Conservation (phyloP, 1,140 invertebrate genomes). For the Orussus abietinus region DNA sequence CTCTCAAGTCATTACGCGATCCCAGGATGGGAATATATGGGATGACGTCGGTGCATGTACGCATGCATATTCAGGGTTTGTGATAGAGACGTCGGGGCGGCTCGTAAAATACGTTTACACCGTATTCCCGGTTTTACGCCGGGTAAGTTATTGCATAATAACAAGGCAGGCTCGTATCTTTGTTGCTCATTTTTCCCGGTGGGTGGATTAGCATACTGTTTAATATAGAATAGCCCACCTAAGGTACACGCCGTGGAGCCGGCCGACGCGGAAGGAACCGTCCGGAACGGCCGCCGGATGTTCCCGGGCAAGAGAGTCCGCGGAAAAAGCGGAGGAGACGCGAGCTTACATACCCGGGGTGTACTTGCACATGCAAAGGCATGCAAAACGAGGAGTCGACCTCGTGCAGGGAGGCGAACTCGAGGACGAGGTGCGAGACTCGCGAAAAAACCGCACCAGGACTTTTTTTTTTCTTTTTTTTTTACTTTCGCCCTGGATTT, state of each 20-base stretch:
- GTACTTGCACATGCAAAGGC: constrained; percentile 27
- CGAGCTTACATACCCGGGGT: no score
- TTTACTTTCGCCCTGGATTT: no score
- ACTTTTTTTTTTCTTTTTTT: no score
- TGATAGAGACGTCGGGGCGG: constrained; percentile 46
- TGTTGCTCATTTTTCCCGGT: constrained; percentile 43
- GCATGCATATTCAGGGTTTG: constrained; percentile 34
- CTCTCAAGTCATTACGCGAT: constrained; percentile 32
- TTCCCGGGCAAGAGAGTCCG: not conserved
- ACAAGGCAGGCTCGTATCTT: constrained; percentile 42
- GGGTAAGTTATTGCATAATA: constrained; percentile 53
- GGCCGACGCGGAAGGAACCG: not conserved
- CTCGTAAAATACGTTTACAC: constrained; percentile 44
- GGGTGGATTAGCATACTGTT: constrained; percentile 46
- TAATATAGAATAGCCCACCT: constrained; percentile 43
- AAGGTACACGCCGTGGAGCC: constrained; percentile 5
- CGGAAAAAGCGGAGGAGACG: constrained; percentile 21
- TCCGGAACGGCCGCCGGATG: not conserved
- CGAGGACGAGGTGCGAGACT: no score
- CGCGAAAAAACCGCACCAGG: no score
- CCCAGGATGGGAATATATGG: constrained; percentile 29
- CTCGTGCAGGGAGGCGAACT: no score
- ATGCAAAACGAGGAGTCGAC: constrained; percentile 16
- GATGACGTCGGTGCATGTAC: constrained; percentile 21
- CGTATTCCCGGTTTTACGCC: constrained; percentile 22